Conservation (phyloP, 2,113 vertebrate species). For the Ictidomys tridecemlineatus region DNA sequence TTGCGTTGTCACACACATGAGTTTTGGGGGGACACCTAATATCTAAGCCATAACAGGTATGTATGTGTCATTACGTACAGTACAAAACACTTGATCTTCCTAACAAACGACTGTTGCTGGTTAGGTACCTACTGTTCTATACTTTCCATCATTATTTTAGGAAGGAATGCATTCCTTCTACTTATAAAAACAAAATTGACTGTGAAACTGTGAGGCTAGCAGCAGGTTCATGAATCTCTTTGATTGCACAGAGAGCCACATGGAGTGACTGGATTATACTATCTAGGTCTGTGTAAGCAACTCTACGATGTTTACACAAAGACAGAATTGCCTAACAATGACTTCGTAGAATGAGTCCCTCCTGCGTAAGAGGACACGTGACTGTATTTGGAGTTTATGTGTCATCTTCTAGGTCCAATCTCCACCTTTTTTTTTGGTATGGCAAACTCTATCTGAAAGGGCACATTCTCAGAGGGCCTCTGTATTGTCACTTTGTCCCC, state of each 20-base stretch:
- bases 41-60: too few relatives aligned
- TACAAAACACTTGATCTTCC: background rate
- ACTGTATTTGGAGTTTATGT: background rate
- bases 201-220: background rate
- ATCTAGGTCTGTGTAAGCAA: background rate
- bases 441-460: background rate
- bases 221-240: background rate
- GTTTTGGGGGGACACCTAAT: too few relatives aligned
- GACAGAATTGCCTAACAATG: background rate
- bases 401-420: background rate
- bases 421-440: background rate
- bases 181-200: background rate
- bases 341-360: background rate
- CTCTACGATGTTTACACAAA: background rate
- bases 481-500: background rate
- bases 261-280: background rate
- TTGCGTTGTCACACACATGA: too few relatives aligned
- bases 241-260: background rate
- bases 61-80: fast-evolving
- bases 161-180: background rate
- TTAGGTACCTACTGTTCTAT: too few relatives aligned
- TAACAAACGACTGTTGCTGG: background rate
- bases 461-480: background rate
- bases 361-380: background rate
- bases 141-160: too few relatives aligned